These are phyloP conservation scores for Brachionus sp. DNA, from an alignment of 1,140 invertebrate genomes.

Conservation along the genomic window DNA sequence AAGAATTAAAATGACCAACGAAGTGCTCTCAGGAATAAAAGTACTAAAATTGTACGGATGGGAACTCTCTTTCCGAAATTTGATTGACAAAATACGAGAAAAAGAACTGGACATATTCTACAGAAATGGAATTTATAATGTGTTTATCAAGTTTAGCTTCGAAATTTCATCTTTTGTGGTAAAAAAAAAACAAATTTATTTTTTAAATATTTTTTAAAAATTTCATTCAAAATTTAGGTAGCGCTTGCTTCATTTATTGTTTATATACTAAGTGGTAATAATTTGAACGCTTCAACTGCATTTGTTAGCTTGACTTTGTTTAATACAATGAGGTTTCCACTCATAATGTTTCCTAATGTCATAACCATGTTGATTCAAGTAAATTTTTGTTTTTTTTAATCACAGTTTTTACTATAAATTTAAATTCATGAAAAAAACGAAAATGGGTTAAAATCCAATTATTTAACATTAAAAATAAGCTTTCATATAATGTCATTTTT, in stretches of 20 bases:
- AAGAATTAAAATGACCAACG: constrained; percentile 61
- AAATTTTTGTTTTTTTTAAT: not conserved
- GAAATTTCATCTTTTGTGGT: constrained; percentile 85
- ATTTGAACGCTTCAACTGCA: constrained; percentile 60
- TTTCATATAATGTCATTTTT: too few species aligned
- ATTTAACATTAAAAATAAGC: too few species aligned
- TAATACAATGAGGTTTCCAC: constrained; percentile 91
- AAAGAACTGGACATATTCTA: constrained; percentile 61
- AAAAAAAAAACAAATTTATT: not conserved
- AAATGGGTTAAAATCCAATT: too few species aligned
- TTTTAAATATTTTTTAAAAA: not conserved
- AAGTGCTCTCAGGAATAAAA: constrained; percentile 61
- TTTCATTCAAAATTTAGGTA: constrained; percentile 14
- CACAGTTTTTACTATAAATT: not conserved
- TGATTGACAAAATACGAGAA: constrained; percentile 54
- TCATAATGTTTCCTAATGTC: constrained; percentile 64
- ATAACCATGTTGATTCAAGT: constrained; percentile 52
- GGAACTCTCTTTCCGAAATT: constrained; percentile 60
- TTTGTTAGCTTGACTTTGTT: constrained; percentile 96
- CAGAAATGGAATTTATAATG: constrained; percentile 60
- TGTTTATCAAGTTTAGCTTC: constrained; percentile 84
- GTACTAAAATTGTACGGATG: constrained; percentile 58
- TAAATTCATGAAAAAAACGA: not conserved
- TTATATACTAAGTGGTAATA: constrained; percentile 53
- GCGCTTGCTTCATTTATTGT: constrained; percentile 55